Conservation (phyloP, 2,797 vertebrate genomes). For the Geotrypetes seraphini region DNA sequence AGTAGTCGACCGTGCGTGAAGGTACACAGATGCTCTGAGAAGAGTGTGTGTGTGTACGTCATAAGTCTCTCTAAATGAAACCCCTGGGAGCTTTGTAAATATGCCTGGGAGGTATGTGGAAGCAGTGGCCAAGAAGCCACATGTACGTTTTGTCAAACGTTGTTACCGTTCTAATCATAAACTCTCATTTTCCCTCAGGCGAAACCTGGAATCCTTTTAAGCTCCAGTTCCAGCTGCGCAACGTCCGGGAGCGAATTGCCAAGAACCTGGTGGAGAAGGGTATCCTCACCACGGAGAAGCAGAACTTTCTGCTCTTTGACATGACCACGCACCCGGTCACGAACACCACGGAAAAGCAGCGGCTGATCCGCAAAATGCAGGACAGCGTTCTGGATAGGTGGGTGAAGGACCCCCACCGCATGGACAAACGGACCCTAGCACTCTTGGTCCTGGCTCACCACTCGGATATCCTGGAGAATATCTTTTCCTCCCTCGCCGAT, state of each 20-base stretch:
- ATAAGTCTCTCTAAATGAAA: too few relatives aligned
- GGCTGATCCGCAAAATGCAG: slow-evolving; percentile 58
- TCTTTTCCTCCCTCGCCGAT: slow-evolving; percentile 49
- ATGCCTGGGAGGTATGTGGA: too few relatives aligned
- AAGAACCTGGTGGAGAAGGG: slow-evolving; percentile 70
- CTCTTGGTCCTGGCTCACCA: slow-evolving; percentile 64
- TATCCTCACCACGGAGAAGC: slow-evolving; percentile 65
- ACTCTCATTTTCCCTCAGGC: slow-evolving; percentile 24
- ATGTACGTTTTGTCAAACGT: too few relatives aligned
- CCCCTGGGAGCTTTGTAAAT: too few relatives aligned
- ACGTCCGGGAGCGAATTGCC: slow-evolving; percentile 65
- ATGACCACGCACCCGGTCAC: slow-evolving; percentile 69
- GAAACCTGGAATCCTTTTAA: slow-evolving; percentile 76
- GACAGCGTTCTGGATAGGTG: slow-evolving; percentile 63
- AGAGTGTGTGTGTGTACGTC: too few relatives aligned
- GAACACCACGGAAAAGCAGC: slow-evolving; percentile 60
- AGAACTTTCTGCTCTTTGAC: slow-evolving; percentile 71
- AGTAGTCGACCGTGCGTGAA: too few relatives aligned
- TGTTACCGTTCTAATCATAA: too few relatives aligned
- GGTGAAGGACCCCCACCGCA: slow-evolving; percentile 57
- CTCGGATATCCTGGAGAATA: slow-evolving; percentile 63
- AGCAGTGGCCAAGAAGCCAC: too few relatives aligned
- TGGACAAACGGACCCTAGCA: slow-evolving; percentile 56
- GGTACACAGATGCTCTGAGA: too few relatives aligned
- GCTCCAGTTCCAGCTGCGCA: slow-evolving; percentile 66